phyloP scores from a whole-genome alignment of 2,797 vertebrate species.

The Coregonus suidteri region DNA sequence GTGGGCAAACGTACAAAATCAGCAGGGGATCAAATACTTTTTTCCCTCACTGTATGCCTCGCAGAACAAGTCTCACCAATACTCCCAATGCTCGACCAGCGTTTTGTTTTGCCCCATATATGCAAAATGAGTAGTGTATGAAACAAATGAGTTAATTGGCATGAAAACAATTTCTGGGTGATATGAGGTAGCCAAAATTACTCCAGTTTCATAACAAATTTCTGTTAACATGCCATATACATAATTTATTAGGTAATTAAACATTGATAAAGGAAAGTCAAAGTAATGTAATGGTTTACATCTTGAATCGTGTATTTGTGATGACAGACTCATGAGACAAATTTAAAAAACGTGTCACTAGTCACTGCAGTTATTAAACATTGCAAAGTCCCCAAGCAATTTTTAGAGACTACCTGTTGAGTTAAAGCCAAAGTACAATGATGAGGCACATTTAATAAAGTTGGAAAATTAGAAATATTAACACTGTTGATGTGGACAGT shows the following conservation, averaged over 20 bases:
- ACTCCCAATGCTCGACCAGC: constrained; percentile 17
- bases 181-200: constrained; percentile 21
- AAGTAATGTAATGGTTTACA: constrained; percentile 37
- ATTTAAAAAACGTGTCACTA: constrained; percentile 45
- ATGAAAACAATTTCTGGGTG: constrained; percentile 36
- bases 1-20: too few species aligned
- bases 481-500: neutral
- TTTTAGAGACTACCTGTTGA: constrained; percentile 11
- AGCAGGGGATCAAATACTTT: too few species aligned
- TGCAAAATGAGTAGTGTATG: constrained; percentile 53
- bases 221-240: constrained; percentile 41
- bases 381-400: neutral
- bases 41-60: constrained; percentile 36
- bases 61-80: constrained; percentile 19
- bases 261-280: constrained; percentile 14
- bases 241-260: constrained; percentile 31
- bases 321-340: constrained; percentile 43
- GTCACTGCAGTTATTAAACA: neutral
- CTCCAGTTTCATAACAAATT: constrained; percentile 25
- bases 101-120: constrained; percentile 23
- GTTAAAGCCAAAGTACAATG: neutral
- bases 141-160: constrained; percentile 29
- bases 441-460: neutral
- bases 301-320: constrained; percentile 25
- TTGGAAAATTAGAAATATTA: neutral